Evolutionary conservation across 2,113 vertebrate species (phyloP).

Genomic region (Coregonus clupeaformis): DNA sequence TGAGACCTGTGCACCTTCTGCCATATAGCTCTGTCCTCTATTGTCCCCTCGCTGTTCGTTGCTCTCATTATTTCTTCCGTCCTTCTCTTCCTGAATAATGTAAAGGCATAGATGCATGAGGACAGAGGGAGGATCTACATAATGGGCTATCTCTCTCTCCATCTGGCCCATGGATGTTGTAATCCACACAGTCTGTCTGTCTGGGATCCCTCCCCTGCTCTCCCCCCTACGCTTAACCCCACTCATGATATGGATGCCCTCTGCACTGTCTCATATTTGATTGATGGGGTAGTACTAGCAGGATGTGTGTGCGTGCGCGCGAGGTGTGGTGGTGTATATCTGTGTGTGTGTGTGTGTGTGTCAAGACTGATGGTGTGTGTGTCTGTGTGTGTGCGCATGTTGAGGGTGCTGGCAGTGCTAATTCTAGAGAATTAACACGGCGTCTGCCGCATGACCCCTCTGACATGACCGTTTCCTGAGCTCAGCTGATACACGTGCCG

Average conservation of each 20-base stretch:
- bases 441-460: slow-evolving; percentile 74
- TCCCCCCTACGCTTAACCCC: background rate
- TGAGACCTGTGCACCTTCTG: background rate
- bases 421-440: slow-evolving; percentile 75
- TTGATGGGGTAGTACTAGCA: background rate
- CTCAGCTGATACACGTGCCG: slow-evolving; percentile 73
- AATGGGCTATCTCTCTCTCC: slow-evolving; percentile 13
- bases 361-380: slow-evolving; percentile 1
- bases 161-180: slow-evolving; percentile 19
- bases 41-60: background rate
- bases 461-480: slow-evolving; percentile 64
- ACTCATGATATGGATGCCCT: slow-evolving; percentile 14
- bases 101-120: slow-evolving; percentile 13
- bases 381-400: slow-evolving; percentile 10
- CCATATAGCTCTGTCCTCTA: background rate
- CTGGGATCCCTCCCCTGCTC: background rate
- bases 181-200: slow-evolving; percentile 11
- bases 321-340: background rate
- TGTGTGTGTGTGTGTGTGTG: background rate
- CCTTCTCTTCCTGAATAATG: background rate
- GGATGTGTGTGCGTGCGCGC: too few species aligned
- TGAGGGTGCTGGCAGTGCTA: slow-evolving; percentile 33
- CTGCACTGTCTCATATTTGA: slow-evolving; percentile 1
- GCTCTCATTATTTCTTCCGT: background rate
- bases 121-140: background rate